These are phyloP conservation scores for Acipenser oxyrinchus DNA, from an alignment of 2,797 vertebrate species.

Conservation along the genomic window DNA sequence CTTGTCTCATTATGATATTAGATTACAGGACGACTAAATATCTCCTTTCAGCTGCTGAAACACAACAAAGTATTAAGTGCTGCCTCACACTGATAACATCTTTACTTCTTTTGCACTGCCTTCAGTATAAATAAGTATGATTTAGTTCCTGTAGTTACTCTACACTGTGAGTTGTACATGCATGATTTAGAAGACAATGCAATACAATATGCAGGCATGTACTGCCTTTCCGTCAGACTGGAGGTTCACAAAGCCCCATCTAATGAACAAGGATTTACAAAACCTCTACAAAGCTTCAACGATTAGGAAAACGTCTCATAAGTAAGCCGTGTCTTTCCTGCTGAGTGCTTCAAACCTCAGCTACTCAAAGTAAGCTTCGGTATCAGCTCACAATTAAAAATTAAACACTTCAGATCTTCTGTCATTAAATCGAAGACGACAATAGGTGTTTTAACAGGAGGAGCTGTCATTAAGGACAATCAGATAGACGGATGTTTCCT, in stretches of 20 bases:
- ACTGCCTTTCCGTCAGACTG: background rate
- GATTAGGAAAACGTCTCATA: constrained; percentile 6
- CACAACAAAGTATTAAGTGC: constrained; percentile 13
- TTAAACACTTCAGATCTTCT: constrained; percentile 32
- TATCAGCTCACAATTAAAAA: constrained; percentile 31
- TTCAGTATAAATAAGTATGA: background rate
- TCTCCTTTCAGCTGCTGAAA: constrained; percentile 16
- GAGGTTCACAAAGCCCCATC: constrained; percentile 1
- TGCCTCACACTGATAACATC: constrained; percentile 11
- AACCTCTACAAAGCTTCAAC: constrained; percentile 1
- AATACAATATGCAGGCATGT: background rate
- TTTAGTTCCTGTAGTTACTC: constrained; percentile 5
- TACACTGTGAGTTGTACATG: background rate
- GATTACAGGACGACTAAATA: constrained; percentile 18
- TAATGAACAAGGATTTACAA: constrained; percentile 10
- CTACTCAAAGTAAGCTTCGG: constrained; percentile 29
- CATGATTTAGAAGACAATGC: constrained; percentile 1
- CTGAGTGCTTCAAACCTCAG: constrained; percentile 28
- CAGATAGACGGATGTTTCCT: constrained; percentile 17
- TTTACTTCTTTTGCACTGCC: constrained; percentile 1
- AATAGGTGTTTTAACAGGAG: constrained; percentile 27
- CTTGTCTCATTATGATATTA: constrained; percentile 20
- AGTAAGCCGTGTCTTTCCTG: constrained; percentile 17
- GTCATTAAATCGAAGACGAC: constrained; percentile 30
- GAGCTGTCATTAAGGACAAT: constrained; percentile 24